phyloP scores from a whole-genome alignment of 1,140 invertebrate species.

The Maconellicoccus hirsutus region DNA sequence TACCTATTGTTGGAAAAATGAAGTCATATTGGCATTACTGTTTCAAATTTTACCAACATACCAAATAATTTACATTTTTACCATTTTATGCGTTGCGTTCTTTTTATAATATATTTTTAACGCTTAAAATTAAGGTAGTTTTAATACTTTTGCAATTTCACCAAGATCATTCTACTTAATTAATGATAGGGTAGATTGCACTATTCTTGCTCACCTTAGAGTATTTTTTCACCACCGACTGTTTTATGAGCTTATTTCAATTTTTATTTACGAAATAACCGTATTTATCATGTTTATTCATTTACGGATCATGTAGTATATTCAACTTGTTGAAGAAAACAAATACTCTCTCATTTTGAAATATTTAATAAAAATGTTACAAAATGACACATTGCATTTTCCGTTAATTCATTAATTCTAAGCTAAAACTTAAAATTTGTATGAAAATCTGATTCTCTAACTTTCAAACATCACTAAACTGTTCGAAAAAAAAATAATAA shows the following conservation, averaged over 20 bases:
- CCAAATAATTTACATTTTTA: not conserved
- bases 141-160: not conserved
- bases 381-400: not conserved
- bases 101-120: constrained; percentile 1
- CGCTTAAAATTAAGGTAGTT: not conserved
- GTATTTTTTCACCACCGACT: not conserved
- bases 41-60: not conserved
- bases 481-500: not conserved
- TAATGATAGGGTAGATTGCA: not conserved
- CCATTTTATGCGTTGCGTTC: not conserved
- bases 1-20: not conserved
- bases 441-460: not conserved
- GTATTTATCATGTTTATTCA: not conserved
- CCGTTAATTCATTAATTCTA: not conserved
- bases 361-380: constrained; percentile 3
- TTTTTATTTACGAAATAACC: no score
- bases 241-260: not conserved
- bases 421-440: not conserved
- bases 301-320: no score
- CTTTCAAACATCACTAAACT: not conserved
- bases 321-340: no score
- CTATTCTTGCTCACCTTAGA: not conserved
- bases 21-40: not conserved
- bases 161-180: not conserved
- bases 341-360: not conserved